A percentile compares a stretch with the other conserved stretches of the same genome.
Conservation (phyloP, 2,888 invertebrate genomes). For the Spialia ferax region DNA sequence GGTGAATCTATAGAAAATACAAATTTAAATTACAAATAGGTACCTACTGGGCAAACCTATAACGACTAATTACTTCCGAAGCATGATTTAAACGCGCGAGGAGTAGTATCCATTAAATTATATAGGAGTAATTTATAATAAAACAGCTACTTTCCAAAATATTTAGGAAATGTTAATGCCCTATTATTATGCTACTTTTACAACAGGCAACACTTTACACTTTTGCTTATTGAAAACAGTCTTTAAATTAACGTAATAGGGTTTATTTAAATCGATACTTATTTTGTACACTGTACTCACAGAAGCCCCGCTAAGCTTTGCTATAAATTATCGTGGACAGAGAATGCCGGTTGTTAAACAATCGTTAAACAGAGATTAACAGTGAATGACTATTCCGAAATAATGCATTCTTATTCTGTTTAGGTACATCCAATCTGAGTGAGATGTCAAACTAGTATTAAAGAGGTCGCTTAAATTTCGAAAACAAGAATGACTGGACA, state of each 20-base stretch:
- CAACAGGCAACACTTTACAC: constrained; percentile 3
- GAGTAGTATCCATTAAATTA: constrained; percentile 20
- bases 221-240: background rate
- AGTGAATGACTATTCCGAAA: constrained; percentile 53
- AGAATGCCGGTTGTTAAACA: constrained; percentile 67
- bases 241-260: background rate
- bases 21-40: constrained; percentile 1
- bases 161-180: constrained; percentile 27
- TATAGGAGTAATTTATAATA: constrained; percentile 21
- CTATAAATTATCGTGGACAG: constrained; percentile 70
- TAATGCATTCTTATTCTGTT: constrained; percentile 42
- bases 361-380: constrained; percentile 73
- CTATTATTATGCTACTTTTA: constrained; percentile 12
- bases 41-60: background rate
- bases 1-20: background rate
- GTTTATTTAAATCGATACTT: constrained; percentile 6
- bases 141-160: constrained; percentile 24
- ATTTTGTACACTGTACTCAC: constrained; percentile 36
- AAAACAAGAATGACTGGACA: background rate
- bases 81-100: constrained; percentile 16
- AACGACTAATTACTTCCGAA: constrained; percentile 17
- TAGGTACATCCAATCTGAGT: constrained; percentile 29
- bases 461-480: background rate
- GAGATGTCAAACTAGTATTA: constrained; percentile 23
- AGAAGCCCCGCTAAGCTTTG: constrained; percentile 64